These are phyloP conservation scores for Garra rufa DNA, from an alignment of 2,113 vertebrate genomes.

Conservation along the genomic window DNA sequence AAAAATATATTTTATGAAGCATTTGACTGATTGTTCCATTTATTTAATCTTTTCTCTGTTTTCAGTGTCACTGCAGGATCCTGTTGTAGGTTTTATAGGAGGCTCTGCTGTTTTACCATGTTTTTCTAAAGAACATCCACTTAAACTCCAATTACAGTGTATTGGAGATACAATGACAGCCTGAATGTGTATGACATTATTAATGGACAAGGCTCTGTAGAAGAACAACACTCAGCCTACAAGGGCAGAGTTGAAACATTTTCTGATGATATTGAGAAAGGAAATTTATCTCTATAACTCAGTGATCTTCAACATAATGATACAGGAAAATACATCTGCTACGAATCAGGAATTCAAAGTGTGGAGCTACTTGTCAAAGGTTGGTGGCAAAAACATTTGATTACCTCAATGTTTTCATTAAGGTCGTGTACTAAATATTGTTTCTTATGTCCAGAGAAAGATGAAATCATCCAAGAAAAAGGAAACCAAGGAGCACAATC, in stretches of 20 bases:
- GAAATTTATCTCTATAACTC: conserved; percentile 25
- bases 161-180: neutral
- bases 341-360: neutral
- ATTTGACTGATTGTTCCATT: no score
- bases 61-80: neutral
- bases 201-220: neutral
- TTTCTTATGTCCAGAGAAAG: no score
- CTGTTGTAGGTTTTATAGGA: neutral
- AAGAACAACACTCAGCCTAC: neutral
- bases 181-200: conserved; percentile 23
- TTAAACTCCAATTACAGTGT: neutral
- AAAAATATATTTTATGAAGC: no score
- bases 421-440: no score
- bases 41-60: neutral
- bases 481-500: neutral
- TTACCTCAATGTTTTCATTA: no score
- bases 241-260: neutral
- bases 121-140: neutral
- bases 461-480: neutral
- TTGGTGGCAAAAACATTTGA: neutral
- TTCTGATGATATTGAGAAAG: neutral
- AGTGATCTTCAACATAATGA: neutral
- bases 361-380: neutral
- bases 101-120: neutral
- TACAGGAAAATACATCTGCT: conserved; percentile 3